Evolutionary conservation across 2,888 invertebrate species (phyloP).

Genomic region (Salticus scenicus): DNA sequence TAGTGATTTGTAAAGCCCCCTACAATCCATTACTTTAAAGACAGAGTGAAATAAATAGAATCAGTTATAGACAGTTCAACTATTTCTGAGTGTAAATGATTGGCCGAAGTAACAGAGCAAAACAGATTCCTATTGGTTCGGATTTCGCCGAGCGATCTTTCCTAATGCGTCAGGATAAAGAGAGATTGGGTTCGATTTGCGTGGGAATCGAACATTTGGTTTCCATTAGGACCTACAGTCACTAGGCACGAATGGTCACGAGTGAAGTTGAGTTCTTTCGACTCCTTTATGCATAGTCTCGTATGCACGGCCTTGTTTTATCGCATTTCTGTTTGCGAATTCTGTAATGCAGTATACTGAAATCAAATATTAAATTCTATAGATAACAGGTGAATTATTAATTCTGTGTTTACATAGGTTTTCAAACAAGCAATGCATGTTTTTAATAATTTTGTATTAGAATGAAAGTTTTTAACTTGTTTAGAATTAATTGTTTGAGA

Average conservation of each 20-base stretch:
- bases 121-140: conserved; percentile 4
- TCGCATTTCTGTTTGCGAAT: background rate
- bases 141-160: background rate
- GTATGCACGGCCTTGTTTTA: background rate
- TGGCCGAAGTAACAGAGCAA: background rate
- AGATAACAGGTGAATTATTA: too few species aligned
- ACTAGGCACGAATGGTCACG: conserved; percentile 54
- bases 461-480: too few species aligned
- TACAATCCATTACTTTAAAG: too few species aligned
- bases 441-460: too few species aligned
- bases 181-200: conserved; percentile 66
- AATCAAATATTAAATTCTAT: too few species aligned
- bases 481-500: too few species aligned
- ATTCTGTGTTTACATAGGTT: too few species aligned
- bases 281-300: background rate
- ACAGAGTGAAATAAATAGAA: too few species aligned
- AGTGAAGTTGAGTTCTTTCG: conserved; percentile 18
- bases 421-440: too few species aligned
- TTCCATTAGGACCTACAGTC: conserved; percentile 65
- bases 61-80: too few species aligned
- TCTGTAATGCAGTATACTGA: too few species aligned
- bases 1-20: too few species aligned
- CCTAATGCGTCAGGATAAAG: conserved; percentile 50
- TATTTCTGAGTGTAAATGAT: background rate
- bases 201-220: conserved; percentile 53